Evolutionary conservation across 2,888 invertebrate genomes (phyloP).

Genomic region (Tetranychus piercei): DNA sequence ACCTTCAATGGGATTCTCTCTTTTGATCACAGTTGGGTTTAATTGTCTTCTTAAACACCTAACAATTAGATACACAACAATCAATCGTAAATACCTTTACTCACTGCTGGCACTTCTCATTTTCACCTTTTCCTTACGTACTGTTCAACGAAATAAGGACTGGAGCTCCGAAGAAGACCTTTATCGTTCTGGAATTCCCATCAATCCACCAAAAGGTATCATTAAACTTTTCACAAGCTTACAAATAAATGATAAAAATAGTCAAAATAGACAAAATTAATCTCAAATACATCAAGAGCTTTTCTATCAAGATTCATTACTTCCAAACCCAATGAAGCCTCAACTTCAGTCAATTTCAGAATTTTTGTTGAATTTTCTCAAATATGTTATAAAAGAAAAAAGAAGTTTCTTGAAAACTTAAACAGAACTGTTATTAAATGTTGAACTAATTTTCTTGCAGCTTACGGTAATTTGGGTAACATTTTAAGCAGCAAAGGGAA

Average conservation of each 20-base stretch:
- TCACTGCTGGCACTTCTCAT: conserved; percentile 7
- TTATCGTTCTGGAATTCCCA: conserved; percentile 67
- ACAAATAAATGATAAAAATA: too few relatives aligned
- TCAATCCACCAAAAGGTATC: conserved; percentile 93
- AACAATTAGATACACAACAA: conserved; percentile 10
- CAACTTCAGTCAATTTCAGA: too few relatives aligned
- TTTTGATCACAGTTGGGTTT: conserved; percentile 59
- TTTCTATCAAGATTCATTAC: too few relatives aligned
- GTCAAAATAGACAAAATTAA: too few relatives aligned
- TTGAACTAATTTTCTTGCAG: conserved; percentile 38
- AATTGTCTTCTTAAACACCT: conserved; percentile 14
- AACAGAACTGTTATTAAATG: not conserved
- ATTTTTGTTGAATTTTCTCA: too few relatives aligned
- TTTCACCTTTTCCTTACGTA: conserved; percentile 38
- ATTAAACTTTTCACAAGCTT: too few relatives aligned
- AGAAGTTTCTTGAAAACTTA: too few relatives aligned
- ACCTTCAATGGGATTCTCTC: conserved; percentile 84
- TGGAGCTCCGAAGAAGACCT: conserved; percentile 84
- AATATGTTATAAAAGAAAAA: too few relatives aligned
- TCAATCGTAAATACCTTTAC: not conserved
- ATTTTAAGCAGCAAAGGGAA: conserved; percentile 75
- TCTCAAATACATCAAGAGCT: too few relatives aligned
- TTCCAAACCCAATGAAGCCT: too few relatives aligned
- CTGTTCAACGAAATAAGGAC: conserved; percentile 62
- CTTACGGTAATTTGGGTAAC: conserved; percentile 89